Evolutionary conservation across 2,888 invertebrate genomes (phyloP).

Genomic region (Thera obeliscata): DNA sequence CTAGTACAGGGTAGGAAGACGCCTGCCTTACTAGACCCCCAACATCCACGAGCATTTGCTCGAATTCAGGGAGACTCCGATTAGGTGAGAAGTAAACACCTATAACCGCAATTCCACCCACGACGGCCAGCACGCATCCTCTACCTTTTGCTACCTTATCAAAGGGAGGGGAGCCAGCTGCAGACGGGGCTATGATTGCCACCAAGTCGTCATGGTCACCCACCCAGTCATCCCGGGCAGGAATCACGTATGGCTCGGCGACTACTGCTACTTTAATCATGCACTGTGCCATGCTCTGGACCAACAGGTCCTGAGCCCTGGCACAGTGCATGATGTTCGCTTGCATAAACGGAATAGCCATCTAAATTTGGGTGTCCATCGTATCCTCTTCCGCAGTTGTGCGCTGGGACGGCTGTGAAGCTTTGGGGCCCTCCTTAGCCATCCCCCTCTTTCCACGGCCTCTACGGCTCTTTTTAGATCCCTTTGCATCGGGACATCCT

Average conservation of each 20-base stretch:
- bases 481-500: constrained; percentile 1
- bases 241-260: background rate
- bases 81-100: constrained; percentile 1
- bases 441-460: background rate
- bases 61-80: background rate
- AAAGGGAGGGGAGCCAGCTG: background rate
- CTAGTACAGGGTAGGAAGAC: background rate
- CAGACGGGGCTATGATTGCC: background rate
- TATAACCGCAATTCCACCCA: background rate
- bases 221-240: background rate
- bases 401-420: background rate
- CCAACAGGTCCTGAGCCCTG: constrained; percentile 1
- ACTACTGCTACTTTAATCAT: background rate
- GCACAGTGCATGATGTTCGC: constrained; percentile 2
- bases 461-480: background rate
- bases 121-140: background rate
- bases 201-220: background rate
- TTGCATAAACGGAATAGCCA: background rate
- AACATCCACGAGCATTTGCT: background rate
- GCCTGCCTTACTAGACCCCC: background rate
- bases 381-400: background rate
- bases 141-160: background rate
- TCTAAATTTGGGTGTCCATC: background rate
- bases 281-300: constrained; percentile 1
- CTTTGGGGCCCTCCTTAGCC: background rate